phyloP scores from a whole-genome alignment of 2,888 invertebrate genomes.

The Synanthedon vespiformis region DNA sequence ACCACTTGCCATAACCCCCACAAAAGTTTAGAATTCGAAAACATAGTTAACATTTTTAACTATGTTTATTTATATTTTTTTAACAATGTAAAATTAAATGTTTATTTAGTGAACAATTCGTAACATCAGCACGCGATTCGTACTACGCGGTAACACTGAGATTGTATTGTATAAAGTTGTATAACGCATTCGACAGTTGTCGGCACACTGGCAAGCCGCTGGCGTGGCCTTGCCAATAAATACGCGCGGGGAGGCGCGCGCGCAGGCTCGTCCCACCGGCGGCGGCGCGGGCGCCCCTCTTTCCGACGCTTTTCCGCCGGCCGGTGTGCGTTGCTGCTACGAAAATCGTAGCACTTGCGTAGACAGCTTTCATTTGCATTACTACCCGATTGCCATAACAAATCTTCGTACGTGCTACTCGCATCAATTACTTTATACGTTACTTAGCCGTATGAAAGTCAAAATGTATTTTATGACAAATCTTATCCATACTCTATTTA shows the following conservation, averaged over 20 bases:
- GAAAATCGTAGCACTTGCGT: slow-evolving; percentile 5
- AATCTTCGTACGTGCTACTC: no score
- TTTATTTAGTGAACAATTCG: slow-evolving; percentile 29
- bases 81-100: slow-evolving; percentile 9
- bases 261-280: slow-evolving; percentile 54
- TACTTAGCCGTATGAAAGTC: no score
- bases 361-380: slow-evolving; percentile 5
- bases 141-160: slow-evolving; percentile 32
- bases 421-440: no score
- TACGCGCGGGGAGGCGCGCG: slow-evolving; percentile 47
- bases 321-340: slow-evolving; percentile 7
- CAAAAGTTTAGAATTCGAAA: slow-evolving; percentile 62
- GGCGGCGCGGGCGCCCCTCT: slow-evolving; percentile 44
- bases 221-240: slow-evolving; percentile 70
- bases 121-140: slow-evolving; percentile 49
- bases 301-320: slow-evolving; percentile 43
- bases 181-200: slow-evolving; percentile 59
- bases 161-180: slow-evolving; percentile 24
- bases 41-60: slow-evolving; percentile 44
- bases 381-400: no score
- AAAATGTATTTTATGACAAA: no score
- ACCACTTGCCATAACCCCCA: slow-evolving; percentile 64
- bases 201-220: slow-evolving; percentile 62
- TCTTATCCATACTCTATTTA: no score
- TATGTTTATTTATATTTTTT: slow-evolving; percentile 10